phyloP scores from a whole-genome alignment of 1,140 invertebrate species.

The Pogonognathellus flavescens region DNA sequence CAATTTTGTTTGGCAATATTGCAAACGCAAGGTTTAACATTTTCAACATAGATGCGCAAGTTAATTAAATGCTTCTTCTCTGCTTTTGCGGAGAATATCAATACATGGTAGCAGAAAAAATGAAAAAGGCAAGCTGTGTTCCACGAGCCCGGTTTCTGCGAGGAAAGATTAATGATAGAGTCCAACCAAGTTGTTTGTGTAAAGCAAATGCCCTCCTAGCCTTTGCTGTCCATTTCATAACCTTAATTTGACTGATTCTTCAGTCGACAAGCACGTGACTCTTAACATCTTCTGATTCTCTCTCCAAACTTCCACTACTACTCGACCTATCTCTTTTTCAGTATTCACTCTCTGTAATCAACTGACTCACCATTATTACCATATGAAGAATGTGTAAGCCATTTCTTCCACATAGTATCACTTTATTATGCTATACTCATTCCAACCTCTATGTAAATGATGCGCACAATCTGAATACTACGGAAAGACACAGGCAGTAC shows the following conservation, averaged over 20 bases:
- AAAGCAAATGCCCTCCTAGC: conserved; percentile 49
- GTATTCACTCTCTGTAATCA: too few relatives aligned
- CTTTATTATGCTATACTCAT: too few relatives aligned
- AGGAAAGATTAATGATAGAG: conserved; percentile 49
- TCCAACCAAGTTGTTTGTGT: conserved; percentile 41
- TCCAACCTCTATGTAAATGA: background rate
- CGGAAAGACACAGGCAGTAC: background rate
- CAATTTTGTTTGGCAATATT: too few relatives aligned
- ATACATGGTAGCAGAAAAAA: conserved; percentile 26
- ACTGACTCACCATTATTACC: too few relatives aligned
- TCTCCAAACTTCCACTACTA: background rate
- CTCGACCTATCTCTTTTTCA: too few relatives aligned
- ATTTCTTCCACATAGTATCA: too few relatives aligned
- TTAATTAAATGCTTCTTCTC: background rate
- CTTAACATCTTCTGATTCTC: conserved; percentile 25
- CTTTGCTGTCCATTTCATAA: conserved; percentile 50
- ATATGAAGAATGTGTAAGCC: too few relatives aligned
- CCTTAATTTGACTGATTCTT: conserved; percentile 50
- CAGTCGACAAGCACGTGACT: conserved; percentile 47
- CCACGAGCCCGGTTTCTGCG: conserved; percentile 41
- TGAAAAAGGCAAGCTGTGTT: conserved; percentile 18
- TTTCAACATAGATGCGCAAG: background rate
- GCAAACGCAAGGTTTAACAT: background rate
- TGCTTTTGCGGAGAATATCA: background rate
- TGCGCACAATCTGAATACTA: background rate